phyloP scores from a whole-genome alignment of 2,797 vertebrate genomes.

The Coracias cyanogaster region DNA sequence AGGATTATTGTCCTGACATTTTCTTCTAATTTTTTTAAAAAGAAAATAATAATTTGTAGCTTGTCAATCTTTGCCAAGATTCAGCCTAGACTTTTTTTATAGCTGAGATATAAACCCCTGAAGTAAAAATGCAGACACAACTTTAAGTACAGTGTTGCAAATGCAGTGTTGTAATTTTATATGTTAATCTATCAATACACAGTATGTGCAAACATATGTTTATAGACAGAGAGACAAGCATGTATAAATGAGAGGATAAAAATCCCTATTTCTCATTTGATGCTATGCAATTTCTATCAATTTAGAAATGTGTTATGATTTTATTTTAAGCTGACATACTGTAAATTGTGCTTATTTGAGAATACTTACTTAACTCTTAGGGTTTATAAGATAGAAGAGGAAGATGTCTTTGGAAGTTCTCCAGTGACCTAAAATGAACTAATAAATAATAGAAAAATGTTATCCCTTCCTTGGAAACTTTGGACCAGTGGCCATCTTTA shows the following conservation, averaged over 20 bases:
- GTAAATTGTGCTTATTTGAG: conserved; percentile 72
- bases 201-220: conserved; percentile 83
- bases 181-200: conserved; percentile 81
- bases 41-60: conserved; percentile 29
- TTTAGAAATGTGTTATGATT: conserved; percentile 79
- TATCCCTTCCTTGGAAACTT: not conserved
- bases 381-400: conserved; percentile 61
- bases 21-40: conserved; percentile 11
- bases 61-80: conserved; percentile 61
- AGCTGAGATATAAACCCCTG: conserved; percentile 74
- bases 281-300: conserved; percentile 78
- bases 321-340: conserved; percentile 76
- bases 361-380: conserved; percentile 73
- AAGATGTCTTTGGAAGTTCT: conserved; percentile 62
- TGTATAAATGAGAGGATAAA: conserved; percentile 79
- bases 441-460: conserved; percentile 52
- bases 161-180: conserved; percentile 78
- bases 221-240: conserved; percentile 79
- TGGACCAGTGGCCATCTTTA: not conserved
- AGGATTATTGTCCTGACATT: conserved; percentile 39
- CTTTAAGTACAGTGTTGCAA: conserved; percentile 79
- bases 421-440: conserved; percentile 62
- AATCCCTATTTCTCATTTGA: conserved; percentile 77
- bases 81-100: conserved; percentile 63
- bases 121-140: conserved; percentile 79